Evolutionary conservation across 2,888 invertebrate genomes (phyloP), one percentile per base, ranked within the genome.

Genomic region (Scaptomyza flava): DNA sequence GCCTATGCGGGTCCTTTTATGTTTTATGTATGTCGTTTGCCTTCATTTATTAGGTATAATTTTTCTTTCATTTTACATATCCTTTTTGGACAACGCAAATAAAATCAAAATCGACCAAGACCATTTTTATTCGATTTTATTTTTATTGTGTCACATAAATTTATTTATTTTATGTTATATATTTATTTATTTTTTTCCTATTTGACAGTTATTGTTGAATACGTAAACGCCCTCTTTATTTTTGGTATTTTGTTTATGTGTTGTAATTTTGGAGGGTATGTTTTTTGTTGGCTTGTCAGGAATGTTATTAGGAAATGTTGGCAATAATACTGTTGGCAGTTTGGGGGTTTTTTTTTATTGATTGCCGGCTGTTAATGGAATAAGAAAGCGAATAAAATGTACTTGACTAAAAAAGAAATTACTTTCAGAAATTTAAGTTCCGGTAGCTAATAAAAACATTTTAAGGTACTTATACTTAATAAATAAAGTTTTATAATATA

Each of bases 121-220:
- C 50, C 62, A 69, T 70, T 78, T 84, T 78, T 89, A 88, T 89
- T 72, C 68, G 36, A 77, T 84, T 83, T 73, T 52, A 73, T 84
- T 87, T 89, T 80, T 89, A 87, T 89, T 84, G 72, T 73, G 58
- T 45, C 58, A 62, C 78, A 89, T 84, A 87, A 72, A 84, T 86
- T 78, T 72, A 75, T 73, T 72, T 76, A 73, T 73, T 85, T 72
- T 68, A 82, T 66, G 71, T 48, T 62, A 68, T 71, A 48, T 57
- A 34, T 41, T 17, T 66, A 73, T 67, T 68, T n/a, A n/a, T n/a
- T 69, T 71, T 50, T 71, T 53, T 46, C 53, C 43, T 79, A 79
- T 83, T 69, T 81, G 87, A 80, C 87, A 88, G 77, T 72, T 89
- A 86, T 89, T 89, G 73, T 57, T 72, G 69, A 60, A 43, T 51